Evolutionary conservation across 2,888 invertebrate species (phyloP).

Genomic region (Trilocha varians): DNA sequence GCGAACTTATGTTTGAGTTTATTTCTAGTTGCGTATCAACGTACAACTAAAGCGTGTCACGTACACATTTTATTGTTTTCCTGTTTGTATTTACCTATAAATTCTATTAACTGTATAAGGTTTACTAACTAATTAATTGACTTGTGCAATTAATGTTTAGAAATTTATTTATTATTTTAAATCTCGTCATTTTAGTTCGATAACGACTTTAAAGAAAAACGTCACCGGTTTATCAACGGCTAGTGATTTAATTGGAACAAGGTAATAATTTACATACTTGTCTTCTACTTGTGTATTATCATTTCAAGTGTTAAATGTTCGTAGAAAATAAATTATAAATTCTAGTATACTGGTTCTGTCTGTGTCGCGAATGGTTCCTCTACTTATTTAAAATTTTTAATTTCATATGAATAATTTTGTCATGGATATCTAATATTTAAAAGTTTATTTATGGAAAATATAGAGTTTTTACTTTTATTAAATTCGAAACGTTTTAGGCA

Average conservation of each 20-base stretch:
- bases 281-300: constrained; percentile 31
- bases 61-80: background rate
- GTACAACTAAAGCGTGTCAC: background rate
- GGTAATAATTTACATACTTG: constrained; percentile 42
- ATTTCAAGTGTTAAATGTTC: constrained; percentile 28
- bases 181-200: constrained; percentile 17
- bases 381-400: background rate
- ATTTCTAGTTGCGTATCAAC: background rate
- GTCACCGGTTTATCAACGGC: constrained; percentile 25
- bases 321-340: constrained; percentile 19
- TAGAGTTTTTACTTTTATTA: too few relatives aligned
- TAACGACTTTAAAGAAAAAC: constrained; percentile 27
- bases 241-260: constrained; percentile 41
- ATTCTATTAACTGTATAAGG: background rate
- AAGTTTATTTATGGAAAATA: too few relatives aligned
- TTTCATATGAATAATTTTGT: too few relatives aligned
- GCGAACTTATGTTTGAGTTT: background rate
- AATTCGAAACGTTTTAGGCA: too few relatives aligned
- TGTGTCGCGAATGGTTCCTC: background rate
- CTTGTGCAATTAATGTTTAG: background rate
- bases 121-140: background rate
- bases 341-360: background rate
- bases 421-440: too few relatives aligned
- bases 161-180: constrained; percentile 3
- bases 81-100: background rate